Evolutionary conservation across 2,113 vertebrate genomes (phyloP).

Genomic region (Holacanthus passer): DNA sequence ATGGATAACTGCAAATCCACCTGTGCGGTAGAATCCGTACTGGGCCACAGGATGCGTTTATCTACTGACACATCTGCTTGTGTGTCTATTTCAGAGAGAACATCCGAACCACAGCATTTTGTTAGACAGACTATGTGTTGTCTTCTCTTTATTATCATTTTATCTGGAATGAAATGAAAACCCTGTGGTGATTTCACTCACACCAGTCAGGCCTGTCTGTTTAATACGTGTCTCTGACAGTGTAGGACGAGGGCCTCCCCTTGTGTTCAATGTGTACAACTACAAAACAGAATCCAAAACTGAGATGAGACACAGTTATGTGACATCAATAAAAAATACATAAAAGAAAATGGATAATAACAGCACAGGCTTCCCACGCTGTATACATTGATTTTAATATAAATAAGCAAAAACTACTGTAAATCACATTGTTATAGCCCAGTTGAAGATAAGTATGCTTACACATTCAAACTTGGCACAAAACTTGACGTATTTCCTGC

Average conservation of each 20-base stretch:
- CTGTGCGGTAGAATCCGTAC: neutral
- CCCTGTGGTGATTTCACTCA: neutral
- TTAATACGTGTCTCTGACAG: constrained; percentile 32
- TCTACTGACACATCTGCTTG: neutral
- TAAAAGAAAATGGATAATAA: neutral
- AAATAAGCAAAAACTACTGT: neutral
- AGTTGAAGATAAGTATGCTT: neutral
- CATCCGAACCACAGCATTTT: neutral
- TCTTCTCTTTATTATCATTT: neutral
- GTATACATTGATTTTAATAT: neutral
- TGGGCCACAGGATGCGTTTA: neutral
- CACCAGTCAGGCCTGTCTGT: neutral
- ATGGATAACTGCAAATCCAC: neutral
- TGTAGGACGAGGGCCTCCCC: constrained; percentile 69
- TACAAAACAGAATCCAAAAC: constrained; percentile 15
- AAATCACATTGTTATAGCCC: neutral
- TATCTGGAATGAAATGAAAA: neutral
- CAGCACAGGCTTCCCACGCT: neutral
- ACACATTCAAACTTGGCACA: too few species aligned
- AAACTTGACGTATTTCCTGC: too few species aligned
- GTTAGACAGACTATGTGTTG: neutral
- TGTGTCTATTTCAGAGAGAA: neutral
- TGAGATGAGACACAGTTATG: neutral
- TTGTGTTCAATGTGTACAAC: constrained; percentile 64
- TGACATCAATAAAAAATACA: neutral